phyloP scores from a whole-genome alignment of 2,888 invertebrate genomes.

The Megastigmus dorsalis region DNA sequence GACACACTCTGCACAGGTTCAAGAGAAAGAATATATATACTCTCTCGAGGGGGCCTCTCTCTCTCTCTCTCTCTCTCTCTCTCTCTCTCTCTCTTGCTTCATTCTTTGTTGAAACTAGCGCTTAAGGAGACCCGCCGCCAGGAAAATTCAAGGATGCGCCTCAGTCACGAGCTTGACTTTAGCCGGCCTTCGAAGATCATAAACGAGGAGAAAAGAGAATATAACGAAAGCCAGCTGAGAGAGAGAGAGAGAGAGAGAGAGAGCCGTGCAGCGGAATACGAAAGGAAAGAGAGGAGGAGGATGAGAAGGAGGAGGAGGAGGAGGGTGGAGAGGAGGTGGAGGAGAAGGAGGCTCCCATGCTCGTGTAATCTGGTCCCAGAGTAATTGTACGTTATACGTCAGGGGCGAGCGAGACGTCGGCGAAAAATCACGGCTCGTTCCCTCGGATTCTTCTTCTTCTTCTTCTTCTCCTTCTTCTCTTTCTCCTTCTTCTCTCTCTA shows the following conservation, averaged over 20 bases:
- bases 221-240: constrained; percentile 41
- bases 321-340: constrained; percentile 58
- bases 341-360: constrained; percentile 61
- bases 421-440: constrained; percentile 65
- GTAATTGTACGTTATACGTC: constrained; percentile 73
- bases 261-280: constrained; percentile 45
- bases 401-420: constrained; percentile 57
- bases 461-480: constrained; percentile 38
- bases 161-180: constrained; percentile 51
- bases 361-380: constrained; percentile 70
- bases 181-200: constrained; percentile 53
- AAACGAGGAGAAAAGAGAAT: constrained; percentile 49
- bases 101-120: constrained; percentile 46
- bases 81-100: constrained; percentile 23
- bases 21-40: neutral
- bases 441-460: constrained; percentile 55
- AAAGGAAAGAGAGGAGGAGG: constrained; percentile 44
- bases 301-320: constrained; percentile 58
- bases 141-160: constrained; percentile 55
- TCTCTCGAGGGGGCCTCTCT: neutral
- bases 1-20: neutral
- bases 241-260: neutral
- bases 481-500: neutral
- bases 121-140: constrained; percentile 45
- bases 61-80: constrained; percentile 12